Percentiles rank a stretch among this genome's conserved stretches.
These are phyloP conservation scores for Petrolisthes cinctipes DNA, from an alignment of 2,888 invertebrate species.

Conservation along the genomic window DNA sequence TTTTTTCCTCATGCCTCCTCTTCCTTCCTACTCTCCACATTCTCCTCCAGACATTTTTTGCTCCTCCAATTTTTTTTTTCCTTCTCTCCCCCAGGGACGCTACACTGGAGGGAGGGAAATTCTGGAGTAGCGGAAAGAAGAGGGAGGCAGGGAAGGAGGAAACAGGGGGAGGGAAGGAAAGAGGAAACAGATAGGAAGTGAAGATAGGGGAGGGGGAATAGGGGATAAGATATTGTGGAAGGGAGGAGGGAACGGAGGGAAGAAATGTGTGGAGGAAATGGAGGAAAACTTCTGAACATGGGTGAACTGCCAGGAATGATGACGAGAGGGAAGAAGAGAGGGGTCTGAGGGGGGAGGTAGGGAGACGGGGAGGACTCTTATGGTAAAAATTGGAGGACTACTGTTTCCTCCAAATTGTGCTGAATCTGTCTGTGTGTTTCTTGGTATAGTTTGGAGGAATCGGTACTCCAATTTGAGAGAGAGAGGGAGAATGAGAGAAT, in stretches of 20 bases:
- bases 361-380: neutral
- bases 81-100: neutral
- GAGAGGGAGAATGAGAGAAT: neutral
- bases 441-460: neutral
- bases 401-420: too few species aligned
- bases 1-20: neutral
- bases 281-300: neutral
- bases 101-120: neutral
- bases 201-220: neutral
- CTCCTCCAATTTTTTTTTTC: neutral
- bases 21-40: neutral
- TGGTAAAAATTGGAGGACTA: too few species aligned
- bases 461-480: neutral
- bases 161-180: neutral
- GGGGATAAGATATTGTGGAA: neutral
- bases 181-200: neutral
- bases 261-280: neutral
- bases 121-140: neutral
- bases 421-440: neutral
- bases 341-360: neutral
- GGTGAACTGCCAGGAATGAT: neutral
- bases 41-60: neutral
- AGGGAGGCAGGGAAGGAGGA: neutral
- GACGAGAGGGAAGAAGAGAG: neutral
- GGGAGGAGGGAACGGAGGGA: neutral